A percentile compares a stretch with the other conserved stretches of the same genome.
These are phyloP conservation scores for Yponomeuta sedellus DNA, from an alignment of 2,888 invertebrate genomes.

Conservation along the genomic window DNA sequence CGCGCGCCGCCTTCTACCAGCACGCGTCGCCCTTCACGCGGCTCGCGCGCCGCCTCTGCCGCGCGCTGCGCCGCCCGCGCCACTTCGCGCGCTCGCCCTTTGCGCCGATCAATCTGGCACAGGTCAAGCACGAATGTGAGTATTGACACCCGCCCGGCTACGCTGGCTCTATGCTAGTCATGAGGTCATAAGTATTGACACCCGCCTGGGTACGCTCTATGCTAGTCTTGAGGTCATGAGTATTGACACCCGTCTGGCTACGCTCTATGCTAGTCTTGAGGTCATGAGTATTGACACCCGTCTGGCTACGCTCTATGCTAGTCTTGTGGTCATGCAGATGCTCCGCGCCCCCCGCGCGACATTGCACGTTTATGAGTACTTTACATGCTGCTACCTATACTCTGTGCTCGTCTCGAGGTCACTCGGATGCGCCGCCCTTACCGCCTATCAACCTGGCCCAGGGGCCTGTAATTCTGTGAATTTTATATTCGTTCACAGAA, in stretches of 20 bases:
- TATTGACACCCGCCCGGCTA: no score
- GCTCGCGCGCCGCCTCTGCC: conserved; percentile 90
- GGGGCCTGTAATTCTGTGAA: no score
- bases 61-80: conserved; percentile 86
- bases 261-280: not conserved
- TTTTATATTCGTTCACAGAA: no score
- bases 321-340: no score
- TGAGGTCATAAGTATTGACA: no score
- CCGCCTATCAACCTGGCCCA: conserved; percentile 85
- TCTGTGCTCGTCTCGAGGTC: no score
- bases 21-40: conserved; percentile 93
- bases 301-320: not conserved
- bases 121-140: conserved; percentile 93
- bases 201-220: not conserved
- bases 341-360: conserved; percentile 87
- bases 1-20: conserved; percentile 96
- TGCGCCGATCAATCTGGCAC: conserved; percentile 84
- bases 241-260: no score
- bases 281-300: no score
- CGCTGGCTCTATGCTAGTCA: not conserved
- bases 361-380: conserved; percentile 93
- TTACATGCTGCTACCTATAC: no score
- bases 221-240: not conserved
- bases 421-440: conserved; percentile 89
- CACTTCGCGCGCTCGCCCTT: conserved; percentile 94